phyloP scores from a whole-genome alignment of 2,113 vertebrate species.

The Donacobius atricapilla region DNA sequence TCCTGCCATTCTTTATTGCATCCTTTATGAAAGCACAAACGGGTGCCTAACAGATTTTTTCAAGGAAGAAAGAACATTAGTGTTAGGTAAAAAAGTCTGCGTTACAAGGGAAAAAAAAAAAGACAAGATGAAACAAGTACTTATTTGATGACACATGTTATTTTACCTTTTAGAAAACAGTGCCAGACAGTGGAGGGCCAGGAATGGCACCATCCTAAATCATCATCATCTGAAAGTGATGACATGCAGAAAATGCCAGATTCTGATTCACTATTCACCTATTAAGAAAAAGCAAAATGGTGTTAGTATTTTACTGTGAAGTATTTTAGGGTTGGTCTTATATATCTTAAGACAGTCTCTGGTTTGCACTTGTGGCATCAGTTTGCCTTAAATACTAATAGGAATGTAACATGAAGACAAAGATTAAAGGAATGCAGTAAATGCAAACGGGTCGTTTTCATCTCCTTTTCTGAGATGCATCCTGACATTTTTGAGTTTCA shows the following conservation, averaged over 20 bases:
- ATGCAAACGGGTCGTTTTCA: not conserved
- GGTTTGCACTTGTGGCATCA: not conserved
- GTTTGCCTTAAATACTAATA: not conserved
- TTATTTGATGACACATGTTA: not conserved
- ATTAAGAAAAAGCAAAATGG: not conserved
- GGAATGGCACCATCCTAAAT: constrained; percentile 97
- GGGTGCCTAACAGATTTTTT: constrained; percentile 79
- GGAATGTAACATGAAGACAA: not conserved
- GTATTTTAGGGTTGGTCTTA: not conserved
- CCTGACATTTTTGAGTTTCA: not conserved
- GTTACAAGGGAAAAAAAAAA: not conserved
- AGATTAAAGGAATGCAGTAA: not conserved
- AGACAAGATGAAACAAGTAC: not conserved
- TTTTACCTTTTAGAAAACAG: constrained; percentile 95
- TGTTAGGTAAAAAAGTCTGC: not conserved
- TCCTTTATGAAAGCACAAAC: constrained; percentile 93
- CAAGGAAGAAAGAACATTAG: not conserved
- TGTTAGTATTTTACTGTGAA: not conserved
- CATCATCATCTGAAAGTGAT: constrained; percentile 96
- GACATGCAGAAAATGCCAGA: constrained; percentile 97
- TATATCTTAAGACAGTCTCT: not conserved
- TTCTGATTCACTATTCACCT: constrained; percentile 95
- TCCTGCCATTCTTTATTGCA: constrained; percentile 91
- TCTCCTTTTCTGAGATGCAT: not conserved
- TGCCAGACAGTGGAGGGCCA: constrained; percentile 98